Conservation (phyloP, 2,113 vertebrate genomes). For the Nesospiza acunhae region DNA sequence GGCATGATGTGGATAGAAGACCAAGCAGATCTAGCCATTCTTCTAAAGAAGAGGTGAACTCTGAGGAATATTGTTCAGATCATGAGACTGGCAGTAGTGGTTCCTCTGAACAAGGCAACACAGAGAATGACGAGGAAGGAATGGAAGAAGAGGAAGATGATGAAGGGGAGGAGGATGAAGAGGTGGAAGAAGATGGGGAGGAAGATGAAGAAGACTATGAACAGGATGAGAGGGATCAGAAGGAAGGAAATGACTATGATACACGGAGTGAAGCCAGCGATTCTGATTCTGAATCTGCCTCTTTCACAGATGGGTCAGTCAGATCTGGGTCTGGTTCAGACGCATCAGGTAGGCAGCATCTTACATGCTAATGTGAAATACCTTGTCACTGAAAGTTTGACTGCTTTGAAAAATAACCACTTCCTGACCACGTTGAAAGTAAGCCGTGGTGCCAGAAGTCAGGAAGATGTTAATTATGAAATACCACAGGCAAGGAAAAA, state of each 20-base stretch:
- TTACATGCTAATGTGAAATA: not conserved
- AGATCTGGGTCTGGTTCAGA: conserved; percentile 90
- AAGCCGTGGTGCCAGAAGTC: not conserved
- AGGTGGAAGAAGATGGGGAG: conserved; percentile 80
- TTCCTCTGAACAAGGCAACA: conserved; percentile 87
- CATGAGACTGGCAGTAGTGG: conserved; percentile 85
- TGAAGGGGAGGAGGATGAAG: conserved; percentile 80
- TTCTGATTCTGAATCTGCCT: conserved; percentile 92
- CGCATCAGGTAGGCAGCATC: conserved; percentile 82
- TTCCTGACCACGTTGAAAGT: not conserved
- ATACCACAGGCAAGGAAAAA: not conserved
- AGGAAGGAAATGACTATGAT: conserved; percentile 90
- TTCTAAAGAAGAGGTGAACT: conserved; percentile 86
- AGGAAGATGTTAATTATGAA: not conserved
- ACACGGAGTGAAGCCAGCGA: conserved; percentile 96
- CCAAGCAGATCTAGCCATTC: conserved; percentile 85
- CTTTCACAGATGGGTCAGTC: conserved; percentile 92
- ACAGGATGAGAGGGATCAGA: conserved; percentile 84
- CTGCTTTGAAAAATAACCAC: not conserved
- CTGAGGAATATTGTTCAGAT: conserved; percentile 91
- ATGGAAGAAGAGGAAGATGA: conserved; percentile 82
- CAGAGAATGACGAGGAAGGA: conserved; percentile 84
- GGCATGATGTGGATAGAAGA: conserved; percentile 80
- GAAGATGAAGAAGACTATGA: conserved; percentile 85
- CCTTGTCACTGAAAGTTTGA: not conserved